Conservation (phyloP, 2,888 invertebrate species). For the Euzophera pinguis region DNA sequence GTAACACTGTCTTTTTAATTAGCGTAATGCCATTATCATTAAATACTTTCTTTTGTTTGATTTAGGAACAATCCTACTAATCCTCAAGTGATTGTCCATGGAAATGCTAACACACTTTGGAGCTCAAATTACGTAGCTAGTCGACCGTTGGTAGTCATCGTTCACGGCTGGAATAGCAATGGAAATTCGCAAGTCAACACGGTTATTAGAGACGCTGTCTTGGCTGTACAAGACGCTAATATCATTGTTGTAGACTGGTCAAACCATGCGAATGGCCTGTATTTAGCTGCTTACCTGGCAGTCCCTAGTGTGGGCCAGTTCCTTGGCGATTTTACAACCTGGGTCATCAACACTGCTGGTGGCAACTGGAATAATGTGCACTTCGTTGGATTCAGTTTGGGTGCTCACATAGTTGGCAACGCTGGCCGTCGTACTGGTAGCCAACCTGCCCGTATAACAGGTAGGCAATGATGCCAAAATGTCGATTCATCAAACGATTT, state of each 20-base stretch:
- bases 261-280: constrained; percentile 33
- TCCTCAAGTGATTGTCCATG: constrained; percentile 37
- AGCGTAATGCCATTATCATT: too few relatives aligned
- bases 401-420: constrained; percentile 60
- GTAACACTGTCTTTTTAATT: too few relatives aligned
- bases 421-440: constrained; percentile 46
- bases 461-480: too few relatives aligned
- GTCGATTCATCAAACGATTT: constrained; percentile 11
- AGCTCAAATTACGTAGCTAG: constrained; percentile 41
- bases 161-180: constrained; percentile 58
- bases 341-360: constrained; percentile 50
- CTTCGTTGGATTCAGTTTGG: constrained; percentile 62
- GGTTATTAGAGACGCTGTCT: constrained; percentile 44
- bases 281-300: constrained; percentile 35
- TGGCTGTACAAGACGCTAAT: constrained; percentile 43
- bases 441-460: constrained; percentile 50
- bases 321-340: constrained; percentile 51
- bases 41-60: not conserved
- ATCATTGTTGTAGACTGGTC: constrained; percentile 61
- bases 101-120: constrained; percentile 38
- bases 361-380: constrained; percentile 59
- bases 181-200: constrained; percentile 45
- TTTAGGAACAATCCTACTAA: constrained; percentile 16
- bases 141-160: constrained; percentile 44
- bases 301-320: constrained; percentile 48